phyloP scores from a whole-genome alignment of 2,888 invertebrate genomes.

The Cerceris rybyensis region DNA sequence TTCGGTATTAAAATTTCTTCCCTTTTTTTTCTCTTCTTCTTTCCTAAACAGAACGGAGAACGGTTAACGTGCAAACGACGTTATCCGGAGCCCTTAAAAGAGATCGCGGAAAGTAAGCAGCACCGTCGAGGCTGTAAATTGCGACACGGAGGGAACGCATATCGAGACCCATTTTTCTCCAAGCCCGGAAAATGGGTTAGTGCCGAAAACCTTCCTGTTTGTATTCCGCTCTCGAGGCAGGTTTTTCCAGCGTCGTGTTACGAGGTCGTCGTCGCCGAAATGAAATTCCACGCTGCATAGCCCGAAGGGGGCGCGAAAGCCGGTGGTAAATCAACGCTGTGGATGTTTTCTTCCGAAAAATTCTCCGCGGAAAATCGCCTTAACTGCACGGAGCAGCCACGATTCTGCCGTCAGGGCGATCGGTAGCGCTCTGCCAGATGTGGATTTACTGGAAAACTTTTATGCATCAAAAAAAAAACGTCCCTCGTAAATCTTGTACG shows the following conservation, averaged over 20 bases:
- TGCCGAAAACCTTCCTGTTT: slow-evolving; percentile 60
- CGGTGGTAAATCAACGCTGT: slow-evolving; percentile 56
- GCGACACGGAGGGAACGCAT: slow-evolving; percentile 39
- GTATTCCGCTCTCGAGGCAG: slow-evolving; percentile 56
- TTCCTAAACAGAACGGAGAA: too few relatives aligned
- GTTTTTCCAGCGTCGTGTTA: slow-evolving; percentile 41
- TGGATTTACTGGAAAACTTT: slow-evolving; percentile 64
- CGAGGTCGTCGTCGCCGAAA: slow-evolving; percentile 61
- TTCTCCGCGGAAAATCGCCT: slow-evolving; percentile 56
- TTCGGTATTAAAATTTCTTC: too few relatives aligned
- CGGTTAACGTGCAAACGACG: neutral
- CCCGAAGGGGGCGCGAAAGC: slow-evolving; percentile 30
- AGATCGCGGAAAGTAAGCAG: slow-evolving; percentile 23
- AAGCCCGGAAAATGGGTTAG: slow-evolving; percentile 59
- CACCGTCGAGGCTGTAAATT: slow-evolving; percentile 37
- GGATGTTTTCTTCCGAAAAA: slow-evolving; percentile 67
- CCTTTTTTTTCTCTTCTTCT: too few relatives aligned
- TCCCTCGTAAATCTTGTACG: slow-evolving; percentile 59
- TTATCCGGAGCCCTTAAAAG: slow-evolving; percentile 19
- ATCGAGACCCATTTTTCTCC: slow-evolving; percentile 54
- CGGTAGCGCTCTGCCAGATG: slow-evolving; percentile 60
- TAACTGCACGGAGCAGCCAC: slow-evolving; percentile 28
- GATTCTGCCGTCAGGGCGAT: slow-evolving; percentile 58
- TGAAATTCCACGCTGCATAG: slow-evolving; percentile 71
- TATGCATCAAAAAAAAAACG: slow-evolving; percentile 59